phyloP scores from a whole-genome alignment of 2,113 vertebrate genomes.

The Tiliqua scincoides region DNA sequence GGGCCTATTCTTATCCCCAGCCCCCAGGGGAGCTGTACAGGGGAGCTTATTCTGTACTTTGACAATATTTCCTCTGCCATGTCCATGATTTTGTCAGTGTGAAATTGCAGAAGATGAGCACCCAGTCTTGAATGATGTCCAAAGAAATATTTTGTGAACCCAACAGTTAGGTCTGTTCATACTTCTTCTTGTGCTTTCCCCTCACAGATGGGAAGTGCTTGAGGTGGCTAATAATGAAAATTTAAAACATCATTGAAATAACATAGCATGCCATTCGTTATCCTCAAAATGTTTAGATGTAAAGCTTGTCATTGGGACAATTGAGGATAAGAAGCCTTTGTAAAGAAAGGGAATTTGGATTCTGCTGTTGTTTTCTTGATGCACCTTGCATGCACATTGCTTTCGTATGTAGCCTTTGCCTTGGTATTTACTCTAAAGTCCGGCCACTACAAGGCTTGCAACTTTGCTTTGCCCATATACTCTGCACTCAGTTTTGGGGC shows the following conservation, averaged over 20 bases:
- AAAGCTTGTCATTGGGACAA: not conserved
- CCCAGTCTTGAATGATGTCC: not conserved
- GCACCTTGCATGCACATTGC: not conserved
- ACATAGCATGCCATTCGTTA: no score
- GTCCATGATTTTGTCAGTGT: not conserved
- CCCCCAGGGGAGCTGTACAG: no score
- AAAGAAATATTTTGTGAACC: not conserved
- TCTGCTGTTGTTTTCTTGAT: not conserved
- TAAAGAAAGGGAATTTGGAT: not conserved
- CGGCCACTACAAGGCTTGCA: not conserved
- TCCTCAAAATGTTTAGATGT: not conserved
- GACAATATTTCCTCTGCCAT: not conserved
- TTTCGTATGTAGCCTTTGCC: not conserved
- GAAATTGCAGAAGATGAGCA: not conserved
- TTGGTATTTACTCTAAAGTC: not conserved
- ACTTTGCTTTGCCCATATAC: constrained; percentile 19
- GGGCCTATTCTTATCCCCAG: no score
- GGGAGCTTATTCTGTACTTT: not conserved
- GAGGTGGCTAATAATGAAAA: no score
- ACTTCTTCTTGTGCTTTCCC: not conserved
- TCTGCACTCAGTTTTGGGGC: not conserved
- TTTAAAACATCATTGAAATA: no score
- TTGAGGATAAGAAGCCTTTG: constrained; percentile 5
- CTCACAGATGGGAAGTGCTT: no score
- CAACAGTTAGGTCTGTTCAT: not conserved